A percentile compares a stretch with the other conserved stretches of the same genome.
phyloP scores from a whole-genome alignment of 2,888 invertebrate species.

The Aleiodes alternator region DNA sequence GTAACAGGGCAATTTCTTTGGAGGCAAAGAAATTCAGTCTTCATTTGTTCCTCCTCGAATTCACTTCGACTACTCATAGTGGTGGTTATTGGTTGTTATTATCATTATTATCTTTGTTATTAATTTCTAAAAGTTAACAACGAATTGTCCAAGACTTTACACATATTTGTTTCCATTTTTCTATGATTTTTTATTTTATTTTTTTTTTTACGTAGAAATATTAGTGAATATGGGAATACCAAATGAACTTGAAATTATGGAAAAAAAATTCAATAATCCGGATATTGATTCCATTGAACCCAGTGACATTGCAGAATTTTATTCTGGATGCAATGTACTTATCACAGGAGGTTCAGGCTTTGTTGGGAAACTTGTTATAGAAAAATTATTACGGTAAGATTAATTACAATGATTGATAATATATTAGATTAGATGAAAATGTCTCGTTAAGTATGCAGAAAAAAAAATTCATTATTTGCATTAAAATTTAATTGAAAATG shows the following conservation, averaged over 20 bases:
- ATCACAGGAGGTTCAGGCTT: slow-evolving; percentile 73
- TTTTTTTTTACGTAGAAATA: slow-evolving; percentile 18
- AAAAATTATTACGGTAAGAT: slow-evolving; percentile 71
- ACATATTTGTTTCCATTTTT: background rate
- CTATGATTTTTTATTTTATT: slow-evolving; percentile 9
- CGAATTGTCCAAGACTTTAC: background rate
- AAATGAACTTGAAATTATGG: slow-evolving; percentile 44
- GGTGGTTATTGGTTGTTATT: no score
- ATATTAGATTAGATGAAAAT: background rate
- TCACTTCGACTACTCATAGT: slow-evolving; percentile 45
- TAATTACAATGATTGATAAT: background rate
- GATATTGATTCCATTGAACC: slow-evolving; percentile 45
- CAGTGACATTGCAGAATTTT: slow-evolving; percentile 68
- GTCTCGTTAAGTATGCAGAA: background rate
- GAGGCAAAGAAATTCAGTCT: slow-evolving; percentile 50
- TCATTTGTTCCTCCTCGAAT: slow-evolving; percentile 49
- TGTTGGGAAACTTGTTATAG: slow-evolving; percentile 70
- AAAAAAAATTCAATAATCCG: slow-evolving; percentile 43
- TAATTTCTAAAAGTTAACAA: slow-evolving; percentile 1
- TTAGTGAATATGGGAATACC: slow-evolving; percentile 40
- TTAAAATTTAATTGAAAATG: background rate
- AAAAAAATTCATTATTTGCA: background rate
- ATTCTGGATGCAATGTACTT: slow-evolving; percentile 65
- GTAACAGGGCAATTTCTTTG: no score
- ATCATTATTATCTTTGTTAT: slow-evolving; percentile 30